Base-by-base conservation (phyloP, 2,113 vertebrate genomes). In the Penelope pileata region DNA sequence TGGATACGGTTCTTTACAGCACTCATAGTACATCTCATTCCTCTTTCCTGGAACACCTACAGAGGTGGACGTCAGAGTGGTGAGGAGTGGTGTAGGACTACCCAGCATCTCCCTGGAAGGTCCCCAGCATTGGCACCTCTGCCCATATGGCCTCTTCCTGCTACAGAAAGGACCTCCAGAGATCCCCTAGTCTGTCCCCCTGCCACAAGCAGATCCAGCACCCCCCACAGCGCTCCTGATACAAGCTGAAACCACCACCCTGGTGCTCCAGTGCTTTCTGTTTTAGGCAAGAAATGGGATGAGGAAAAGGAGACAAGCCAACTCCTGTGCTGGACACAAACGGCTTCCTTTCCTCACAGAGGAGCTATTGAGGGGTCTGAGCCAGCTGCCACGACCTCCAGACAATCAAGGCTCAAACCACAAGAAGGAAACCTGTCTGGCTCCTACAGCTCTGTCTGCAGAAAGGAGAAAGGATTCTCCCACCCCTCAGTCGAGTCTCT, bases 1-100 rank as follows among this genome's bases (percentile, higher is more conserved):
- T 9, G 99, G 98, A 77, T 99, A 99, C 1, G 99, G 99, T 82
- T 99, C 99, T 93, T 99, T 98, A 86, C 99, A 99, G 96, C 99
- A 99, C 29, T 99, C 99, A 29, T 99, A 99, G 73, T 98, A 98
- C 72, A 98, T 83, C 97, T 99, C 99, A 38, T 99, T 99, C 34
- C 98, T 98, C 93, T 99, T 99, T 9, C 98, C 98, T 27, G 98
- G 98, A 13, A 99, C 98, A 91, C 97, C 99, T 99, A 85, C 32
- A 56, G 48, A 80, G 11, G 51, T 27, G 14, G 53, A 74, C 40
- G 66, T 54, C 32, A 81, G 38, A 59, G 45, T 11, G 76, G 17
- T 34, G 13, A 11, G 9, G 16, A 68, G 16, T 59, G 5, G 12
- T 45, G 12, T 24, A 62, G 12, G 43, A 22, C 47, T 26, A 9